phyloP scores from a whole-genome alignment of 2,113 vertebrate species.

The Dasyurus viverrinus region DNA sequence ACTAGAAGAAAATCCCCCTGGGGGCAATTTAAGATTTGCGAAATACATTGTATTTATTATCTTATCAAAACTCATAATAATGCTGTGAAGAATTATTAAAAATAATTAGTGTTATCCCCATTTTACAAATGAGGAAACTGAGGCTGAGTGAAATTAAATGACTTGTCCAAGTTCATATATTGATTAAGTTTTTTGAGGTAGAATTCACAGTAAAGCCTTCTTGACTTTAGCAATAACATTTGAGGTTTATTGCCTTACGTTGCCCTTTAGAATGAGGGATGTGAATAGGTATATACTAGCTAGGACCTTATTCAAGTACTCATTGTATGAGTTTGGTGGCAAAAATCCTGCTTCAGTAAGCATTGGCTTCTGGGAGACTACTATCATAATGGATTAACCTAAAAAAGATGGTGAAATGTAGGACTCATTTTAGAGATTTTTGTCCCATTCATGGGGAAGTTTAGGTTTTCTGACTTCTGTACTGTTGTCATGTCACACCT shows the following conservation, averaged over 20 bases:
- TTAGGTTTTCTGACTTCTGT: background rate
- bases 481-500: background rate
- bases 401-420: background rate
- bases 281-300: background rate
- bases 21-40: background rate
- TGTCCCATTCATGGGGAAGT: background rate
- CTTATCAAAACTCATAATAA: background rate
- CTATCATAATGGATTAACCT: background rate
- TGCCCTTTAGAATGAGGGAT: background rate
- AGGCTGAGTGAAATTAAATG: background rate
- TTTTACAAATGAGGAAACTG: slow-evolving; percentile 32
- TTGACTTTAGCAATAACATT: background rate
- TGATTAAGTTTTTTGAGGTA: background rate
- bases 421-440: background rate
- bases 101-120: background rate
- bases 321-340: background rate
- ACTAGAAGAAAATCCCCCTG: background rate
- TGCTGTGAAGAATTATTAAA: background rate
- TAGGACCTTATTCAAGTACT: background rate
- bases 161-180: background rate
- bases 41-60: background rate
- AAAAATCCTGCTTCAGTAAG: background rate
- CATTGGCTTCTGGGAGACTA: background rate
- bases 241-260: background rate
- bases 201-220: background rate